A percentile compares a stretch with the other conserved stretches of the same genome.
These are phyloP conservation scores for Antigone vipio DNA, from an alignment of 2,113 vertebrate genomes.

Conservation along the genomic window DNA sequence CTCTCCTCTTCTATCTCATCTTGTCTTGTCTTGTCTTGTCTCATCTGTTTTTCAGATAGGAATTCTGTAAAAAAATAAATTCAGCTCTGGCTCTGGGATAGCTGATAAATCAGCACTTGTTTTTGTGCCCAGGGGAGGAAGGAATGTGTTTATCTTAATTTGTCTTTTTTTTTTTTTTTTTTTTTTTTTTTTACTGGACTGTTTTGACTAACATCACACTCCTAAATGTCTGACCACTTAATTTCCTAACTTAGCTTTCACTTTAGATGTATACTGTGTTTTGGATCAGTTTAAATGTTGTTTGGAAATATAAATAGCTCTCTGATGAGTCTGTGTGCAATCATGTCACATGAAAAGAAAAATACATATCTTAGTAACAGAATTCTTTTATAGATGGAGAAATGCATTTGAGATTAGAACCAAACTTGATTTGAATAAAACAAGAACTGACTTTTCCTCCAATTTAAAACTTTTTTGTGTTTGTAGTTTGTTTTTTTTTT, in stretches of 20 bases:
- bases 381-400: neutral
- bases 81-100: neutral
- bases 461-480: neutral
- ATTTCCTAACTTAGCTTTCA: neutral
- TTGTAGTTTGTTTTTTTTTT: neutral
- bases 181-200: neutral
- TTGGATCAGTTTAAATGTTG: conserved; percentile 1
- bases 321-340: neutral
- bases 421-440: neutral
- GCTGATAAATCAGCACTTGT: neutral
- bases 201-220: neutral
- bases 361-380: neutral
- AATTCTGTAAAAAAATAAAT: neutral
- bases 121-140: neutral
- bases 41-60: neutral
- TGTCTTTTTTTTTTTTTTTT: neutral
- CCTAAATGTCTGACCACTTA: neutral
- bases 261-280: neutral
- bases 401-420: neutral
- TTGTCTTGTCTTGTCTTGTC: neutral
- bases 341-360: neutral
- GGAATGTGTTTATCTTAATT: neutral
- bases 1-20: neutral
- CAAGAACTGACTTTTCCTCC: neutral
- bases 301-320: conserved; percentile 32